Conservation (phyloP, 2,797 vertebrate genomes). For the Chaetodon trifasciatus region DNA sequence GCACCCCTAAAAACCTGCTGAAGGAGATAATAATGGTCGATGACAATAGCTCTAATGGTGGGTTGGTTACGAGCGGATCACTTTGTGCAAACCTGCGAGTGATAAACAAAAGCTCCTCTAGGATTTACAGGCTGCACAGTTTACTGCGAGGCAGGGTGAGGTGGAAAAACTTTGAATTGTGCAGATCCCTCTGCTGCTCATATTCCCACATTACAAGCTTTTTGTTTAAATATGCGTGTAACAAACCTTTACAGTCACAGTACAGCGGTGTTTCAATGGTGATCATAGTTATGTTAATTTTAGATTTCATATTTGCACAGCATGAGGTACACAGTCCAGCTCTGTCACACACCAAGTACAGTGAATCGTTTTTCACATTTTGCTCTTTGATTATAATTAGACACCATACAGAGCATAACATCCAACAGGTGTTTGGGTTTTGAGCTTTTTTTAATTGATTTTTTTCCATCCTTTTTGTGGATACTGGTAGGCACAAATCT, state of each 20-base stretch:
- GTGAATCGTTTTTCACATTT: neutral
- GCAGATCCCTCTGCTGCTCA: neutral
- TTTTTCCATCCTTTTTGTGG: no score
- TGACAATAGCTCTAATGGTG: conserved; percentile 85
- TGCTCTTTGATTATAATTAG: neutral
- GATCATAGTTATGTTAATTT: neutral
- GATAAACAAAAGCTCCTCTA: neutral
- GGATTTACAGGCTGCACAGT: neutral
- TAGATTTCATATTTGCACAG: neutral
- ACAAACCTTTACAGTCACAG: neutral
- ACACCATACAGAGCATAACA: neutral
- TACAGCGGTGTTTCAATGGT: neutral
- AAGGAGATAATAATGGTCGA: conserved; percentile 89
- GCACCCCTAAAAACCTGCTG: conserved; percentile 80
- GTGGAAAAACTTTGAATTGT: neutral
- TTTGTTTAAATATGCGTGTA: neutral
- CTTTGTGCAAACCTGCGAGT: neutral
- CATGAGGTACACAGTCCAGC: neutral
- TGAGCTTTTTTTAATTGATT: no score
- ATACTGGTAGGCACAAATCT: no score
- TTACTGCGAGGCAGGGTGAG: accelerated
- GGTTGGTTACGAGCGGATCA: neutral
- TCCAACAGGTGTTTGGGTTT: no score
- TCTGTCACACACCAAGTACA: neutral
- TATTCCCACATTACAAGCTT: neutral